Percentiles rank a stretch among this genome's conserved stretches.
Conservation (phyloP, 2,797 vertebrate genomes). For the Gallinago nigripennis region DNA sequence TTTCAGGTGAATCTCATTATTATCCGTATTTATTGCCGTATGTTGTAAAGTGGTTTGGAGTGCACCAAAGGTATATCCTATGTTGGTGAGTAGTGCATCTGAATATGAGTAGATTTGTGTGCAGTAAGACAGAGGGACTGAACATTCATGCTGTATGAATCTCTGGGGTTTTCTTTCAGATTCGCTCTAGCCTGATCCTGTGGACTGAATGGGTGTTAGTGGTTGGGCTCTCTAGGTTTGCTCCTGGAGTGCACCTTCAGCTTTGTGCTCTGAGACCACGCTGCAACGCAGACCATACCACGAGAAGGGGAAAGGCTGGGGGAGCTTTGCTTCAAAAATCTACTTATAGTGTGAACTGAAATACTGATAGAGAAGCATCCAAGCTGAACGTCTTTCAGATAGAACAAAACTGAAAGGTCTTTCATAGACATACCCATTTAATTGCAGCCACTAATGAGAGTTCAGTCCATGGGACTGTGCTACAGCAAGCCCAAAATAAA, state of each 20-base stretch:
- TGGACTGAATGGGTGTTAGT: neutral
- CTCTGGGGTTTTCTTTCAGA: neutral
- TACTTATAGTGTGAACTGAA: neutral
- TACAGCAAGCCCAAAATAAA: neutral
- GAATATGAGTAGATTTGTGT: neutral
- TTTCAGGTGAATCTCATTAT: neutral
- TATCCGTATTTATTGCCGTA: rapidly evolving
- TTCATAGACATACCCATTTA: neutral
- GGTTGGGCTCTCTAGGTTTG: neutral
- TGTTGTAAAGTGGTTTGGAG: neutral
- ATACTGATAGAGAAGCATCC: neutral
- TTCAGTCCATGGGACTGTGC: neutral
- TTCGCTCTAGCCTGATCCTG: neutral
- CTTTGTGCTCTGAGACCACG: neutral
- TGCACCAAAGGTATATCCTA: neutral
- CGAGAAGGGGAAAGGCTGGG: neutral
- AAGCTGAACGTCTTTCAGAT: neutral
- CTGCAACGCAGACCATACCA: neutral
- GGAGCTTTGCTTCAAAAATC: neutral
- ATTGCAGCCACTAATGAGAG: neutral
- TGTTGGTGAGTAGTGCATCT: neutral
- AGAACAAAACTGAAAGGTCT: neutral
- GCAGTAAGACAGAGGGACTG: neutral
- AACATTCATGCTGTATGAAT: neutral
- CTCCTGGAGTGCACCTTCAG: neutral